These are phyloP conservation scores for Drosophila kepulauana DNA, from an alignment of 1,140 invertebrate genomes.

Conservation along the genomic window DNA sequence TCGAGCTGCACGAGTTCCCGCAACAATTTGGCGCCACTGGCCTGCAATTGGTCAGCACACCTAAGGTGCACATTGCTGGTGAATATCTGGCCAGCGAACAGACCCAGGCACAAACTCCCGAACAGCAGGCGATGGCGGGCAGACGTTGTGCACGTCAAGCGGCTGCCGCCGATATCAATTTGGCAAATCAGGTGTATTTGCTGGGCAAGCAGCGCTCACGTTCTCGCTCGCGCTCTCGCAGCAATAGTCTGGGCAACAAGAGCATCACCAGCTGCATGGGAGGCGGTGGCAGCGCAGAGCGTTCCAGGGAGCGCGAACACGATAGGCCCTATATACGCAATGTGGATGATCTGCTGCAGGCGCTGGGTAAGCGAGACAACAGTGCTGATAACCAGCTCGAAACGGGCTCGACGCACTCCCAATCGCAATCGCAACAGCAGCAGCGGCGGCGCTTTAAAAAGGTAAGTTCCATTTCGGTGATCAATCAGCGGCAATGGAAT, in stretches of 20 bases:
- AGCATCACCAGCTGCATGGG: slow-evolving; percentile 65
- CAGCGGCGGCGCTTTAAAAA: slow-evolving; percentile 73
- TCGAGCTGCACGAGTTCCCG: slow-evolving; percentile 80
- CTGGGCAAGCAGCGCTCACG: slow-evolving; percentile 72
- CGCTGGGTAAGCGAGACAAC: slow-evolving; percentile 61
- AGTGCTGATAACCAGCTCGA: slow-evolving; percentile 50
- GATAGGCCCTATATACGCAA: slow-evolving; percentile 71
- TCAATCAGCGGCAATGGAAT: slow-evolving; percentile 41
- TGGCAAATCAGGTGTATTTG: slow-evolving; percentile 79
- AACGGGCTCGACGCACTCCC: slow-evolving; percentile 66
- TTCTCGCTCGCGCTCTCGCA: slow-evolving; percentile 72
- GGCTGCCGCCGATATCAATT: slow-evolving; percentile 76
- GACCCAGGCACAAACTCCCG: slow-evolving; percentile 14
- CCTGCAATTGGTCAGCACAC: slow-evolving; percentile 72
- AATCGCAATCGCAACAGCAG: slow-evolving; percentile 30
- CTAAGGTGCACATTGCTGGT: slow-evolving; percentile 80
- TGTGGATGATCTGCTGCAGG: slow-evolving; percentile 74
- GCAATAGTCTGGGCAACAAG: slow-evolving; percentile 77
- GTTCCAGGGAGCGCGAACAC: slow-evolving; percentile 33
- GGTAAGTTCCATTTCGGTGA: slow-evolving; percentile 56
- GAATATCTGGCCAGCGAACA: slow-evolving; percentile 69
- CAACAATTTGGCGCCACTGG: slow-evolving; percentile 77
- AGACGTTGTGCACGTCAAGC: slow-evolving; percentile 64
- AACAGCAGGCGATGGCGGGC: slow-evolving; percentile 43
- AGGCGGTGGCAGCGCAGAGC: slow-evolving; percentile 14